Percentiles rank a stretch among this genome's conserved stretches.
Conservation (phyloP, 1,140 invertebrate genomes). For the Neodiprion fabricii region DNA sequence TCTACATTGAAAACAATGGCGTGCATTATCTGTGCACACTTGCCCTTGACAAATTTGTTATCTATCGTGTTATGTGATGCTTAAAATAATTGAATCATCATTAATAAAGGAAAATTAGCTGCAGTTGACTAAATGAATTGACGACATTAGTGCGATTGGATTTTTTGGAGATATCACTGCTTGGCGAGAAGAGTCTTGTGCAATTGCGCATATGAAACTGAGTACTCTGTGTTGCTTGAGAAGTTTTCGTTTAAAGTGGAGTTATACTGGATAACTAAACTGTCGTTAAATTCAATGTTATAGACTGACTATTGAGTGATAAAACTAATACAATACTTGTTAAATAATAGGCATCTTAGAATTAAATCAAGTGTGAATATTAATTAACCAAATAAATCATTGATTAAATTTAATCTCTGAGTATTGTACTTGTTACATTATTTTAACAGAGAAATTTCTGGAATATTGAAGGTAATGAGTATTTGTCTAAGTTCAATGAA, state of each 20-base stretch:
- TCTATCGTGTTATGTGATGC: no score
- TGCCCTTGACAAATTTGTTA: no score
- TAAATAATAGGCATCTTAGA: background rate
- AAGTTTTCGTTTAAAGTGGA: background rate
- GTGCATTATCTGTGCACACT: no score
- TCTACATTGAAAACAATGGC: no score
- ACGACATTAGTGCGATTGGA: background rate
- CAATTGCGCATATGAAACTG: background rate
- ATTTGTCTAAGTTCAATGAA: no score
- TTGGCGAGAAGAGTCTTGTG: no score
- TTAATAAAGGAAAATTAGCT: conserved; percentile 8
- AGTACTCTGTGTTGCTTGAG: background rate
- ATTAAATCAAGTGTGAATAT: background rate
- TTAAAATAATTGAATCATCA: background rate
- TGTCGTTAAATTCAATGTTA: background rate
- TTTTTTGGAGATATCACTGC: background rate
- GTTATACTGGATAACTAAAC: background rate
- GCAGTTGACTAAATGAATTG: background rate
- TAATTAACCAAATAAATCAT: conserved; percentile 1
- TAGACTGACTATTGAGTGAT: background rate
- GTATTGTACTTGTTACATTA: no score
- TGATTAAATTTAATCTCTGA: background rate
- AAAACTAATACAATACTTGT: background rate
- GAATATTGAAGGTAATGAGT: no score
- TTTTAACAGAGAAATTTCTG: no score